A percentile compares a stretch with the other conserved stretches of the same genome.
These are phyloP conservation scores for Drosophila rubida DNA, from an alignment of 2,888 invertebrate species.

Conservation along the genomic window DNA sequence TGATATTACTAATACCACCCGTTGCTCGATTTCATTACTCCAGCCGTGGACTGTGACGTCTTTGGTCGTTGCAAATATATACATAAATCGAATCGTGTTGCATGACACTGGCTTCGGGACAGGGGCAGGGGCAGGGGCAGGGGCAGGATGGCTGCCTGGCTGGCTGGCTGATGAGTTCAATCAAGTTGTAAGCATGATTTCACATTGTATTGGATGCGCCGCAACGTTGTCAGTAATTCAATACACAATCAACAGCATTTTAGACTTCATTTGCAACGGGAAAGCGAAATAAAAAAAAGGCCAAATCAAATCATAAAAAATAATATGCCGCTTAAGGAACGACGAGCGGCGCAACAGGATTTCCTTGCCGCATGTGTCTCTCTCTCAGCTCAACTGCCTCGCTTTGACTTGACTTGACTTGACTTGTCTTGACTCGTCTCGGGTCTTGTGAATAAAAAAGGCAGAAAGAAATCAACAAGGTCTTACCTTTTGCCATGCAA, in stretches of 20 bases:
- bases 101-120: background rate
- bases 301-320: constrained; percentile 75
- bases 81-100: constrained; percentile 43
- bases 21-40: constrained; percentile 13
- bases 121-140: background rate
- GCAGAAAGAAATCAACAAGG: constrained; percentile 57
- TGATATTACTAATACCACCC: constrained; percentile 42
- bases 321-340: constrained; percentile 66
- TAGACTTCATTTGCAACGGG: constrained; percentile 69
- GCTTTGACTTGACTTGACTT: background rate
- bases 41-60: background rate
- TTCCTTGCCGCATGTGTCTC: constrained; percentile 51
- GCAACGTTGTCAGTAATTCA: constrained; percentile 66
- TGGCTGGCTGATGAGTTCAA: constrained; percentile 70
- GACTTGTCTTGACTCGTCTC: background rate
- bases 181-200: constrained; percentile 78
- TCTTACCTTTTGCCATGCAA: constrained; percentile 62
- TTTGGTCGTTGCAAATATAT: constrained; percentile 11
- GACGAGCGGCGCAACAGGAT: constrained; percentile 66
- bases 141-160: background rate
- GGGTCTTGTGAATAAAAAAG: constrained; percentile 24
- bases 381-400: constrained; percentile 7
- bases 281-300: constrained; percentile 38
- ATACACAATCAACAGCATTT: constrained; percentile 76
- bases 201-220: constrained; percentile 67